Percentiles rank a stretch among this genome's conserved stretches.
These are phyloP conservation scores for Hippocampus kuda DNA, from an alignment of 2,797 vertebrate species.

Conservation along the genomic window DNA sequence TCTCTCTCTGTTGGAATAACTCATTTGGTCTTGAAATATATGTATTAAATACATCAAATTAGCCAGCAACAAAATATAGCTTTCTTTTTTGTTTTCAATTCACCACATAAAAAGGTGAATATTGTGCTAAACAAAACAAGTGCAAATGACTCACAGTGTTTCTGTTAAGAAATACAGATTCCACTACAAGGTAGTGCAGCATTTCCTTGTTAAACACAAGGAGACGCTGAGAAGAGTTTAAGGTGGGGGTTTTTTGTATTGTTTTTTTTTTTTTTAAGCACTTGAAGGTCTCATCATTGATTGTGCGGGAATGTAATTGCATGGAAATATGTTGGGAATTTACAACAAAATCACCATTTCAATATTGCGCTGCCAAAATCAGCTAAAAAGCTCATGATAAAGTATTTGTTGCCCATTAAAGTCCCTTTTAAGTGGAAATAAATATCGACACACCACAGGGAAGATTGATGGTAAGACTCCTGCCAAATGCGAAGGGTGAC, in stretches of 20 bases:
- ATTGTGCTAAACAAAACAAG: constrained; percentile 39
- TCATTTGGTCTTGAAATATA: background rate
- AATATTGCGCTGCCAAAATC: background rate
- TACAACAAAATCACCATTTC: background rate
- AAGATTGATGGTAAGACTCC: too few relatives aligned
- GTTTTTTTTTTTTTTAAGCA: constrained; percentile 37
- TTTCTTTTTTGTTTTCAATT: constrained; percentile 18
- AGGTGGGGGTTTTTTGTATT: background rate
- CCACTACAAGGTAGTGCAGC: constrained; percentile 51
- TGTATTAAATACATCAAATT: constrained; percentile 25
- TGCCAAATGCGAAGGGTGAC: too few relatives aligned
- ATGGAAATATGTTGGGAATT: background rate
- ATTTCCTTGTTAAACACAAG: constrained; percentile 40
- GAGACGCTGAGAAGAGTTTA: constrained; percentile 24
- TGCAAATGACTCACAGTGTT: constrained; percentile 68
- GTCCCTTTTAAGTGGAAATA: too few relatives aligned
- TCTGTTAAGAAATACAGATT: constrained; percentile 56
- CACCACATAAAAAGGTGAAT: constrained; percentile 38
- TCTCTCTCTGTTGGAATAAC: background rate
- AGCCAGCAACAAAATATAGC: constrained; percentile 33
- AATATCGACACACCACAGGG: too few relatives aligned
- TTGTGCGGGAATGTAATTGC: constrained; percentile 33
- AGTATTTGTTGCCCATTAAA: constrained; percentile 1
- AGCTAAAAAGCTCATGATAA: background rate
- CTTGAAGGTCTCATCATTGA: constrained; percentile 44